Evolutionary conservation across 2,113 vertebrate genomes (phyloP).

Genomic region (Odontophorus gujanensis): DNA sequence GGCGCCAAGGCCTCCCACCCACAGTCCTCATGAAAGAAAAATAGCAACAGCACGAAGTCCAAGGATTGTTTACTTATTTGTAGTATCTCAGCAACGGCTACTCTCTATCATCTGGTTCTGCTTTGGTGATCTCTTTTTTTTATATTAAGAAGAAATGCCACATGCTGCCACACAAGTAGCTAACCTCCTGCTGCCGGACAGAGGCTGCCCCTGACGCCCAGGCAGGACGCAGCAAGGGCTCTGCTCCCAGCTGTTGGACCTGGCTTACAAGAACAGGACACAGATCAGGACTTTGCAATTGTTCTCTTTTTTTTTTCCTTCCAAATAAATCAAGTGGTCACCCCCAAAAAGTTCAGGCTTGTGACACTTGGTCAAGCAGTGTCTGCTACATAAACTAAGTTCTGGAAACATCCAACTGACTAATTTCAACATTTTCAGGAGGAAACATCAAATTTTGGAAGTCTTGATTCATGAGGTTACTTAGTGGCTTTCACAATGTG

Average conservation of each 20-base stretch:
- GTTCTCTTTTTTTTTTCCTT: background rate
- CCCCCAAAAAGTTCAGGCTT: background rate
- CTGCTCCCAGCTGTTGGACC: constrained; percentile 19
- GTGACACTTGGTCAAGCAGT: background rate
- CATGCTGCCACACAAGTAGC: constrained; percentile 76
- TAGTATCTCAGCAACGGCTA: constrained; percentile 75
- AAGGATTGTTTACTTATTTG: constrained; percentile 76
- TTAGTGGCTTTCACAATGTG: background rate
- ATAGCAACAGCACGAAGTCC: constrained; percentile 56
- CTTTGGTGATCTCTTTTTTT: constrained; percentile 76
- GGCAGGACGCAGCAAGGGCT: constrained; percentile 21
- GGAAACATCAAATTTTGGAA: constrained; percentile 41
- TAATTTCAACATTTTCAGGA: constrained; percentile 7
- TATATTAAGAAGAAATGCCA: constrained; percentile 73
- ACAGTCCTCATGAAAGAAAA: constrained; percentile 70
- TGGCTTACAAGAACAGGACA: background rate
- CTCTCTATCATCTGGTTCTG: constrained; percentile 80
- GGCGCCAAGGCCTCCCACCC: constrained; percentile 66
- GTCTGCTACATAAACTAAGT: constrained; percentile 8
- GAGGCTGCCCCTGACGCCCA: constrained; percentile 34
- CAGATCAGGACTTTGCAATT: background rate
- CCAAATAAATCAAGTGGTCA: accelerated
- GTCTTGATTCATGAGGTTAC: background rate
- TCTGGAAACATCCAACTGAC: background rate
- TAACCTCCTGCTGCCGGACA: constrained; percentile 67